Conservation (phyloP, 2,888 invertebrate species). For the Limenitis camilla region DNA sequence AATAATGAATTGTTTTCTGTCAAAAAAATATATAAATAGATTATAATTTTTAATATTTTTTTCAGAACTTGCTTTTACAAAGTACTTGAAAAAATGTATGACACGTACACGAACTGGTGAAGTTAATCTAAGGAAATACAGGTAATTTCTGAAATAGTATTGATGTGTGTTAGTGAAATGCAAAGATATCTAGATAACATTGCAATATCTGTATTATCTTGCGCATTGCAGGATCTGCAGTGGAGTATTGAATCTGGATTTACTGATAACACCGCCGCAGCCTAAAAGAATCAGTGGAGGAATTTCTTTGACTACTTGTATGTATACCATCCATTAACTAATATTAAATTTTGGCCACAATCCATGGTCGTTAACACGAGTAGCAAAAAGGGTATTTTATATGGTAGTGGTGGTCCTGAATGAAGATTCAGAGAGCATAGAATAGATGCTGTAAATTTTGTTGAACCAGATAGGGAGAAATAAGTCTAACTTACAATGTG, state of each 20-base stretch:
- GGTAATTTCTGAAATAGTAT: not conserved
- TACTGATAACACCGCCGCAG: conserved; percentile 85
- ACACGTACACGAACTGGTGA: conserved; percentile 68
- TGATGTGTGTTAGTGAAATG: not conserved
- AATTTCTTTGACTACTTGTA: conserved; percentile 72
- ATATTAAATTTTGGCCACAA: no score
- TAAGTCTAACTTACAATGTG: no score
- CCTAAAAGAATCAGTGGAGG: conserved; percentile 74
- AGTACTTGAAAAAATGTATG: conserved; percentile 51
- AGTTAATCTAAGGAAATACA: conserved; percentile 80
- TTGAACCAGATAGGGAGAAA: no score
- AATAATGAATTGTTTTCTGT: no score
- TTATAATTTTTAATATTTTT: conserved; percentile 15
- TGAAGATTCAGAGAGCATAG: not conserved
- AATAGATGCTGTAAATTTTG: no score
- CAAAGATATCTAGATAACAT: not conserved
- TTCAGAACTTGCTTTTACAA: conserved; percentile 61
- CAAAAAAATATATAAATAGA: no score
- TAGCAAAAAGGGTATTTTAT: no score
- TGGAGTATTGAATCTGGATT: conserved; percentile 83
- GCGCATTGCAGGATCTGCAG: conserved; percentile 76
- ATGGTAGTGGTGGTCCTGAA: no score
- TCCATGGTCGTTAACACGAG: no score
- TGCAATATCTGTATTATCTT: not conserved
- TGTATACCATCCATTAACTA: conserved; percentile 34